Base-by-base conservation (phyloP, 2,888 invertebrate species). In the Aphelenchoides bicaudatus region DNA sequence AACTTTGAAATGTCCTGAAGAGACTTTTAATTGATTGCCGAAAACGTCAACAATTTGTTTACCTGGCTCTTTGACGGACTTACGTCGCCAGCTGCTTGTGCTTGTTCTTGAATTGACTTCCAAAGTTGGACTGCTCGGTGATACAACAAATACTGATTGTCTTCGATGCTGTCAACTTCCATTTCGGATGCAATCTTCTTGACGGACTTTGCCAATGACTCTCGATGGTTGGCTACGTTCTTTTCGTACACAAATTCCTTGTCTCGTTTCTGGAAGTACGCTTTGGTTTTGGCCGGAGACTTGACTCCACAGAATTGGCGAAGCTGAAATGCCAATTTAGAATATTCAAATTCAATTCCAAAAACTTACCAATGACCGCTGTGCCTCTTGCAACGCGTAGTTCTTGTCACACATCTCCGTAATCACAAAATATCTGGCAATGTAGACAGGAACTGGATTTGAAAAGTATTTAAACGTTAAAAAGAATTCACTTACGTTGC, bases 141-240 rank as follows among this genome's bases (percentile, higher is more conserved):
- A n/a, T 43, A 43, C 43, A 43, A 8, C 43, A 43, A 21, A 43
- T 19, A 43, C 23, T 43, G 43, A 25, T 43, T 43, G 43, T 43
- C 43, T 19, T 43, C 25, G 43, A 43, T 43, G 8, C 21, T 43
- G 21, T 43, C 25, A 19, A 43, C 43, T 19, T 21, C 43, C 23
- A 21, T 10, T n/a, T 43, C 43, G 8, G 16, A 10, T 19, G 43
- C 23, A 19, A 43, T 25, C 6, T n/a, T 6, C n/a, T 43, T 43
- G 16, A 43, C 34, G 13, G 34, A 13, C 16, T 34, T 34, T 34
- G 34, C 34, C 34, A 34, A 34, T 16, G 13, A 13, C 16, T 34
- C 13, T 13, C 34, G 34, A 13, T 16, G 34, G 16, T 34, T 34
- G 13, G 34, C 16, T 16, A 34, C 34, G 13, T 16, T 13, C 16